Evolutionary conservation across 2,888 invertebrate species (phyloP).

Genomic region (Epicampocera succincta): DNA sequence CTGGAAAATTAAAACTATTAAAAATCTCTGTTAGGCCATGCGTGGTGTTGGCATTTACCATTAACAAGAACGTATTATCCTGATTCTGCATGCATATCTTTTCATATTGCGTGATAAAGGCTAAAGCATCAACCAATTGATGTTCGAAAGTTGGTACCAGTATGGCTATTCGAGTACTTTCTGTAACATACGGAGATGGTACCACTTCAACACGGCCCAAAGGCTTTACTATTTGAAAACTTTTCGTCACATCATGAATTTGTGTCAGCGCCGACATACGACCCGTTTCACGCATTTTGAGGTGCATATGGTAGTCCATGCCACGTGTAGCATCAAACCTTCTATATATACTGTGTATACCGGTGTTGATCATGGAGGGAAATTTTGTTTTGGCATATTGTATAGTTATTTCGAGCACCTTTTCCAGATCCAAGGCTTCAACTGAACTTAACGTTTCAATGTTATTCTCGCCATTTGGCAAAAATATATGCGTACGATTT

Average conservation of each 20-base stretch:
- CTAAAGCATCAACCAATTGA: slow-evolving; percentile 83
- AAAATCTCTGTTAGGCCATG: not conserved
- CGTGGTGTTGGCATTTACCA: slow-evolving; percentile 82
- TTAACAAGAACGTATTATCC: slow-evolving; percentile 89
- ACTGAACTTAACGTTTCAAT: slow-evolving; percentile 85
- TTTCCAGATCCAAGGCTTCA: slow-evolving; percentile 86
- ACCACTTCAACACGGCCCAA: slow-evolving; percentile 94
- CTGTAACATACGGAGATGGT: slow-evolving; percentile 97
- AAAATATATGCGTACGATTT: slow-evolving; percentile 91
- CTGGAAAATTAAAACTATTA: slow-evolving; percentile 74
- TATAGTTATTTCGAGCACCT: slow-evolving; percentile 83
- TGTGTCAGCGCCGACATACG: slow-evolving; percentile 73
- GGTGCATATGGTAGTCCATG: slow-evolving; percentile 91
- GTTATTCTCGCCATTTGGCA: slow-evolving; percentile 90
- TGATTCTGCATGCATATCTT: slow-evolving; percentile 88
- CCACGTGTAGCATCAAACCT: slow-evolving; percentile 92
- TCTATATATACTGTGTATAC: slow-evolving; percentile 87
- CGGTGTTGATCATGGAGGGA: slow-evolving; percentile 83
- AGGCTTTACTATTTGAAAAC: slow-evolving; percentile 91
- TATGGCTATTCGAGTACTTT: slow-evolving; percentile 91
- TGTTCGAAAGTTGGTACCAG: slow-evolving; percentile 87
- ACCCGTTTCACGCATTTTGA: slow-evolving; percentile 83
- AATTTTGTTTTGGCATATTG: slow-evolving; percentile 83
- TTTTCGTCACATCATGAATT: slow-evolving; percentile 82
- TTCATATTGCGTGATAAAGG: slow-evolving; percentile 89